Base-by-base conservation (phyloP, 2,888 invertebrate species). In the Phragmatobia fuliginosa region DNA sequence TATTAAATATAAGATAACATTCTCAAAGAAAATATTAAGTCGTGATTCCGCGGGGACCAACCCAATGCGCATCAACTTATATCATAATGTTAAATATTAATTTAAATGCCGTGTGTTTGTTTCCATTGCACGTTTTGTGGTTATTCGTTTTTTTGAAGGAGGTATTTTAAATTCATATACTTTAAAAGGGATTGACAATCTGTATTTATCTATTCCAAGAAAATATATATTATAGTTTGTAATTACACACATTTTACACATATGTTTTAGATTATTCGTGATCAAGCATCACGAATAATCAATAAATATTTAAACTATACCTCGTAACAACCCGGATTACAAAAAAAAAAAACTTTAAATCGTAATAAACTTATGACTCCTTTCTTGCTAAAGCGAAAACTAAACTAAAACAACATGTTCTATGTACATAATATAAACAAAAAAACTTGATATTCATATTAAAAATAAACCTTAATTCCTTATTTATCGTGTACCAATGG, bases 11-110 rank as follows among this genome's bases (percentile, higher is more conserved):
- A 90, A 91, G 90, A 92, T 92, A 93, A 93, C 92, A 91, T 92
- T 91, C 90, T 92, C 92, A 93, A 93, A 93, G 93, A 94, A 94
- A 93, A 94, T 93, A 94, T 94, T 93, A 93, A 94, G 92, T 90
- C 90, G 91, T 88, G 88, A 90, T 90, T 92, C 94, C 92, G 80
- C 76, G 72, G 92, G 91, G 94, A 92, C 85, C 85, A 83, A 88
- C 93, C 91, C 90, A 87, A 89, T 91, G 91, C 92, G 90, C 91
- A 91, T 93, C 91, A 92, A 94, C 90, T 92, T 93, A 90, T 92
- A 90, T 92, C 92, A 91, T 91, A 90, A 91, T 86, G 89, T 92
- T 91, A 92, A 94, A 94, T 94, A 93, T 94, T 93, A 87, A 92
- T 91, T 90, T 91, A 87, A 88, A 87, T 87, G 87, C 83, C 78